Conservation (phyloP, 1,140 invertebrate species). For the Meteorus sp. region DNA sequence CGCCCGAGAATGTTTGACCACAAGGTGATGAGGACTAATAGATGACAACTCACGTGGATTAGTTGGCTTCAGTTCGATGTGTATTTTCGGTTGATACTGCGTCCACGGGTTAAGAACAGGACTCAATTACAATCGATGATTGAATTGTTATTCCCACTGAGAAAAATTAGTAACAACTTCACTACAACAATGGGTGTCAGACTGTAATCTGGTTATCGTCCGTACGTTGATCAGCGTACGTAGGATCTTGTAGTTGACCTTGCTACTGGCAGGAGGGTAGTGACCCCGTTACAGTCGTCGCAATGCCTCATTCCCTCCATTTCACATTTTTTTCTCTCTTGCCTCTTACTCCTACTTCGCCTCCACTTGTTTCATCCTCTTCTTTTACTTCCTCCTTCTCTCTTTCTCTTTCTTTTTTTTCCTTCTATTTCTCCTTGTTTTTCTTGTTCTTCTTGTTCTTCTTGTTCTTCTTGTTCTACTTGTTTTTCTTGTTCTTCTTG, state of each 20-base stretch:
- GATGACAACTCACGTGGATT: no score
- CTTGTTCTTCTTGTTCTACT: background rate
- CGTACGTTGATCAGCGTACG: conserved; percentile 15
- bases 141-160: no score
- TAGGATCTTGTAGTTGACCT: conserved; percentile 53
- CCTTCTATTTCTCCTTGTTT: conserved; percentile 9
- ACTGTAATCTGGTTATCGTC: background rate
- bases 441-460: conserved; percentile 13
- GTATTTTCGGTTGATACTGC: no score
- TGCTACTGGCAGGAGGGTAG: conserved; percentile 53
- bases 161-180: background rate
- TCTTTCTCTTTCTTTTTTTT: conserved; percentile 5
- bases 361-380: no score
- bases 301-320: conserved; percentile 17
- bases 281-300: conserved; percentile 47
- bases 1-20: no score
- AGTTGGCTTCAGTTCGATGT: no score
- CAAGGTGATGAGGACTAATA: no score
- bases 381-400: background rate
- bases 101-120: no score
- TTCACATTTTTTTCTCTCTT: background rate
- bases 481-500: conserved; percentile 5
- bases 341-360: background rate
- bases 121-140: no score
- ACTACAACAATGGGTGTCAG: conserved; percentile 8